Evolutionary conservation across 2,888 invertebrate genomes (phyloP), one percentile per base, ranked within the genome.

Genomic region (Corythucha ciliata): DNA sequence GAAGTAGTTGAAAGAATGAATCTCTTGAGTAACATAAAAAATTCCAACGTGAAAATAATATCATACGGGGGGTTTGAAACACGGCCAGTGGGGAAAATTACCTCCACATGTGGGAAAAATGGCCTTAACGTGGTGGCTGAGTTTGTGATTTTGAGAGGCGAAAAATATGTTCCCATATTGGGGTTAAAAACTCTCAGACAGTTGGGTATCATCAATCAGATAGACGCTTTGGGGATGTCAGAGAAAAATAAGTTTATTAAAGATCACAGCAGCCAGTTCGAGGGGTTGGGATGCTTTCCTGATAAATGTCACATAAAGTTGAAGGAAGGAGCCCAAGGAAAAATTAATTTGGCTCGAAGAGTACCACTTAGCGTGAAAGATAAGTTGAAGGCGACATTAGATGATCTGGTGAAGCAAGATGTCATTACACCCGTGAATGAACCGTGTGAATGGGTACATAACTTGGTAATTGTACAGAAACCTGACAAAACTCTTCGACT

Each of bases 391-490:
- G 7, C 18, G 10, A 36, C 12, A 8, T 14, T 36, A 8, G 21
- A 36, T 14, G 36, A 36, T 6, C n/a, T 36, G 14, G 36, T 3
- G 14, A 21, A 36, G 8, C 18, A n/a, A 14, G n/a, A 14, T 14
- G 36, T 36, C 18, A 36, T 36, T 10, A n/a, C 10, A 36, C 36
- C 36, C 18, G 36, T 36, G 7, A 36, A 6, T n/a, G 36, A 36
- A 36, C 36, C 36, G 10, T 6, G 10, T 14, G 36, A 6, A 36
- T 36, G 36, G 36, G 12, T 36, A 14, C 18, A 36, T n/a, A 10
- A 10, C 8, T 36, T 36, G 36, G 36, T 36, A 8, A 7, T 36
- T 18, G 36, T 36, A 7, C n/a, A 36, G 21, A 36, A 36, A 21
- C 36, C 36, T 18, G 14, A 36, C n/a, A 21, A 21, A 7, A 20